Evolutionary conservation across 2,113 vertebrate species (phyloP).

Genomic region (Gambusia affinis): DNA sequence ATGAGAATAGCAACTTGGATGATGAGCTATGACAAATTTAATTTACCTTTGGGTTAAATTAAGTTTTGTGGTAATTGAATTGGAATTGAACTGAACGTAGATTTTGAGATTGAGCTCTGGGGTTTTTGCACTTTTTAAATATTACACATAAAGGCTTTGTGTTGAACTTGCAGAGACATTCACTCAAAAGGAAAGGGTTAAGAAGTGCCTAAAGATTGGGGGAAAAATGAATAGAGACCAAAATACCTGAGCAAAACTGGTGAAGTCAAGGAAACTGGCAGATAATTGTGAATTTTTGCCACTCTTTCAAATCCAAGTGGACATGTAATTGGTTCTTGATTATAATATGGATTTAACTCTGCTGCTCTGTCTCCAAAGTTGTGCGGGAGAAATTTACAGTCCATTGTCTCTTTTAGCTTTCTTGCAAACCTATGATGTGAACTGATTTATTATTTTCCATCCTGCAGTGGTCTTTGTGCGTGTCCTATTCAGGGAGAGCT

Average conservation of each 20-base stretch:
- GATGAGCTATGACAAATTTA: too few species aligned
- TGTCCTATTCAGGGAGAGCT: neutral
- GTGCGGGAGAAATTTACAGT: neutral
- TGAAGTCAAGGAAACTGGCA: neutral
- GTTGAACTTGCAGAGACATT: too few species aligned
- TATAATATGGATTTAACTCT: neutral
- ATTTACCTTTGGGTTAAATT: too few species aligned
- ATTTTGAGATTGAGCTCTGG: too few species aligned
- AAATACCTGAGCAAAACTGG: neutral
- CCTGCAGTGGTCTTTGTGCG: conserved; percentile 1
- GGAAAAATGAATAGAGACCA: neutral
- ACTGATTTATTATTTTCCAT: conserved; percentile 12
- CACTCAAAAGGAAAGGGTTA: neutral
- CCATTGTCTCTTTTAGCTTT: neutral
- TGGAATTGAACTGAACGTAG: too few species aligned
- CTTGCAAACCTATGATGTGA: conserved; percentile 4
- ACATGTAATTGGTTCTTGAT: neutral
- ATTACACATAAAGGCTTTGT: too few species aligned
- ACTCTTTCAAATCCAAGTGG: neutral
- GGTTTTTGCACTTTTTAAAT: too few species aligned
- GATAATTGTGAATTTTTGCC: neutral
- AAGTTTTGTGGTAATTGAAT: too few species aligned
- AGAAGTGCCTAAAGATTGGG: neutral
- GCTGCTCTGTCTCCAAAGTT: neutral
- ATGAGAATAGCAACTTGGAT: too few species aligned